Conservation (phyloP, 2,113 vertebrate genomes). For the Mixornis gularis region DNA sequence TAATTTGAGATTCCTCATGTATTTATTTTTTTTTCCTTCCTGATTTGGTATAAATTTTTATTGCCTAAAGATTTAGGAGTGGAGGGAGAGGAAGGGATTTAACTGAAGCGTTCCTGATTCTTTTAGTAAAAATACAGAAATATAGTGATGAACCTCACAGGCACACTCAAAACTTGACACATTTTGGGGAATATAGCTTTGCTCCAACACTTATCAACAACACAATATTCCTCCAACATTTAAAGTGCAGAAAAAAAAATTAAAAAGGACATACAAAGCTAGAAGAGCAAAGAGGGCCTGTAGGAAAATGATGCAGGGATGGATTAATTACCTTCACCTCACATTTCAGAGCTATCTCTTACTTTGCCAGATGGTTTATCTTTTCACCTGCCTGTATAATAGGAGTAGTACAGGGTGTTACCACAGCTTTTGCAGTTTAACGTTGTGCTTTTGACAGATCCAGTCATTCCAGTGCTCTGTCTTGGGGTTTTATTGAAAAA, state of each 20-base stretch:
- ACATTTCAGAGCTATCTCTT: accelerated
- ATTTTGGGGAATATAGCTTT: neutral
- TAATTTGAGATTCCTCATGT: neutral
- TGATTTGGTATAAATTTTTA: neutral
- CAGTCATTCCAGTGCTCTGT: neutral
- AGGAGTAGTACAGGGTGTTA: neutral
- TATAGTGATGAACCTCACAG: neutral
- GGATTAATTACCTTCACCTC: neutral
- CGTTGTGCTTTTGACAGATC: neutral
- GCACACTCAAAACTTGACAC: neutral
- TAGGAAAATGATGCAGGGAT: neutral
- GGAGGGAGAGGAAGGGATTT: neutral
- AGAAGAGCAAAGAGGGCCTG: neutral
- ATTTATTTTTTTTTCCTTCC: neutral
- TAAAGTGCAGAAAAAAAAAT: neutral
- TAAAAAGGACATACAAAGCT: neutral
- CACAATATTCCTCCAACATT: neutral
- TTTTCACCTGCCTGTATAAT: neutral
- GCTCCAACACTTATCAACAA: neutral
- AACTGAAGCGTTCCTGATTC: neutral
- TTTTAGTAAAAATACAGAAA: neutral
- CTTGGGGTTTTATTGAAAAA: neutral
- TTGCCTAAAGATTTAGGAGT: neutral
- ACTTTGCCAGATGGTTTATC: neutral
- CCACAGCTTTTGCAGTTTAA: neutral